These are phyloP conservation scores for Plecotus auritus DNA, from an alignment of 2,113 vertebrate genomes.

Conservation along the genomic window DNA sequence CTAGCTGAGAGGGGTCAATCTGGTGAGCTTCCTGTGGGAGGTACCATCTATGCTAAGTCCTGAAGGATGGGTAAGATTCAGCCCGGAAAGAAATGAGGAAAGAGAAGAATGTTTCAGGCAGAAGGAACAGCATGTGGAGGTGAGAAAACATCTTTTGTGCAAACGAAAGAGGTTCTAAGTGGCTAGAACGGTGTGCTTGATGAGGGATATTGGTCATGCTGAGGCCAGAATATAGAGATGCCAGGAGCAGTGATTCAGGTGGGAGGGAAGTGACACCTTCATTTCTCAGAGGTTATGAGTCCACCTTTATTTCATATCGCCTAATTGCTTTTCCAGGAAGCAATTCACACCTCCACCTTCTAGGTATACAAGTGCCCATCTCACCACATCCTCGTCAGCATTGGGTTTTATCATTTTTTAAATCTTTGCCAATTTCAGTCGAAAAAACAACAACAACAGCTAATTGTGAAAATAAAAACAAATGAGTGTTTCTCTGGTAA, in stretches of 20 bases:
- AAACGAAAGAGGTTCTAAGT: neutral
- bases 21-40: neutral
- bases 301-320: neutral
- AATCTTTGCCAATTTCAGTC: neutral
- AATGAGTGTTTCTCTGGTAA: neutral
- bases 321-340: neutral
- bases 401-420: neutral
- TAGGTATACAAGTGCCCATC: neutral
- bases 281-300: neutral
- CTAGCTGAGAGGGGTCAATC: neutral
- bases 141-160: neutral
- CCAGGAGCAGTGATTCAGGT: neutral
- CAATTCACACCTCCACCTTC: neutral
- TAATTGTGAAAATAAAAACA: neutral
- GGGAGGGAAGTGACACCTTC: neutral
- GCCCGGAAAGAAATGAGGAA: neutral
- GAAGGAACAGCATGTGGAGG: neutral
- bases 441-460: neutral
- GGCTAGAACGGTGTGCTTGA: neutral
- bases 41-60: neutral
- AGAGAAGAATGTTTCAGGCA: neutral
- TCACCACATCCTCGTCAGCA: conserved; percentile 8
- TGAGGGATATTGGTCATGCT: neutral
- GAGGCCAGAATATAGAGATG: neutral
- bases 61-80: neutral